Evolutionary conservation across 2,113 vertebrate genomes (phyloP).

Genomic region (Ia io): DNA sequence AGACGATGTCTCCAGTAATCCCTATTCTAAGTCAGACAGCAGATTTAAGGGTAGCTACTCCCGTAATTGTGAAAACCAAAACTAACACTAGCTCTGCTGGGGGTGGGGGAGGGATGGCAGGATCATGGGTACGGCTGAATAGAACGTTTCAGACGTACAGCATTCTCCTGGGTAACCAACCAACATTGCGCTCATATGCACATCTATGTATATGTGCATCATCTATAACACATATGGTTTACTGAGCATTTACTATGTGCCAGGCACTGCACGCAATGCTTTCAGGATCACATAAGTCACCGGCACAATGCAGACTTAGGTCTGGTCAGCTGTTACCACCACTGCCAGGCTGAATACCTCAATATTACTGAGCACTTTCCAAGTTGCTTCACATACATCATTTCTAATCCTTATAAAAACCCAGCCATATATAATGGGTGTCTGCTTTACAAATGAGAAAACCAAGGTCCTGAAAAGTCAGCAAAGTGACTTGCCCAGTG

Average conservation of each 20-base stretch:
- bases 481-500: not conserved
- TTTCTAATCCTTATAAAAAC: not conserved
- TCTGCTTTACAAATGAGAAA: constrained; percentile 42
- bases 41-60: not conserved
- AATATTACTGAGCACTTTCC: not conserved
- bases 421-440: not conserved
- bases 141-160: not conserved
- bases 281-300: not conserved
- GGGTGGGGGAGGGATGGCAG: not conserved
- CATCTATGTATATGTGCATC: not conserved
- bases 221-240: not conserved
- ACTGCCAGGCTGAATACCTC: not conserved
- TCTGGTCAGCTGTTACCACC: not conserved
- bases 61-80: not conserved
- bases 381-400: not conserved
- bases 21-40: not conserved
- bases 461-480: constrained; percentile 12
- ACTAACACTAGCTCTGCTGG: not conserved
- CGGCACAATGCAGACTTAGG: not conserved
- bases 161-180: not conserved
- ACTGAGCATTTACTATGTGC: not conserved
- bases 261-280: not conserved
- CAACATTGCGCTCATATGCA: not conserved
- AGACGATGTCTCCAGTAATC: not conserved
- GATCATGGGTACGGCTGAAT: not conserved